Evolutionary conservation across 1,140 invertebrate species (phyloP).

Genomic region (Drosophila eugracilis): DNA sequence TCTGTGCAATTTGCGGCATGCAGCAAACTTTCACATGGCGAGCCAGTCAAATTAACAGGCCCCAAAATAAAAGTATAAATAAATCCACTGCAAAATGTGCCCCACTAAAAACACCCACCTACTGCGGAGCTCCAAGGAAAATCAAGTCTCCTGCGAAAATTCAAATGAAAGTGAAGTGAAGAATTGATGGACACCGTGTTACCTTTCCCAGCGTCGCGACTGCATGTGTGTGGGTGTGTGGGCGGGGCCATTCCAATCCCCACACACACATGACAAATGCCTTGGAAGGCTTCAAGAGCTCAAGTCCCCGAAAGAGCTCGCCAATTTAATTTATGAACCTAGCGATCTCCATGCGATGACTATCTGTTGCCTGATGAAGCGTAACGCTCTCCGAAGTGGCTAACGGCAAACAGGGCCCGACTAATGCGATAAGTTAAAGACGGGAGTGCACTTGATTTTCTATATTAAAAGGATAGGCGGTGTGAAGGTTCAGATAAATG

Average conservation of each 20-base stretch:
- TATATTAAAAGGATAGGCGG: too few relatives aligned
- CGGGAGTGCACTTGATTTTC: conserved; percentile 2
- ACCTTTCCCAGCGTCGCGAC: conserved; percentile 12
- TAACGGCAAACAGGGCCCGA: conserved; percentile 37
- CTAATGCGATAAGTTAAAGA: conserved; percentile 25
- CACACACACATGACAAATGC: conserved; percentile 65
- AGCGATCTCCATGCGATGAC: conserved; percentile 59
- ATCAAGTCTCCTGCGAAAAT: conserved; percentile 57
- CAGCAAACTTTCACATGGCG: conserved; percentile 74
- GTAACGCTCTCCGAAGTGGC: conserved; percentile 58
- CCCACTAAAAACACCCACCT: conserved; percentile 63
- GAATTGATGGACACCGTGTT: conserved; percentile 74
- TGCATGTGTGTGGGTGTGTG: conserved; percentile 18
- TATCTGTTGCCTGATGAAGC: conserved; percentile 54
- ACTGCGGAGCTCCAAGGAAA: conserved; percentile 32
- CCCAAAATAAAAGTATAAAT: conserved; percentile 48
- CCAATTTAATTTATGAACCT: conserved; percentile 70
- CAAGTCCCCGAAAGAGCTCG: conserved; percentile 23
- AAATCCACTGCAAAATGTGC: conserved; percentile 52
- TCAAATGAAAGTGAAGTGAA: conserved; percentile 77
- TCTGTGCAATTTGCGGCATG: conserved; percentile 74
- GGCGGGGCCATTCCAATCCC: conserved; percentile 21
- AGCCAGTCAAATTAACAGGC: conserved; percentile 58
- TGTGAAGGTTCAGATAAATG: too few relatives aligned
- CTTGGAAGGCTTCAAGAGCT: conserved; percentile 4